Evolutionary conservation across 2,797 vertebrate genomes (phyloP).

Genomic region (Craterocephalus amniculus): DNA sequence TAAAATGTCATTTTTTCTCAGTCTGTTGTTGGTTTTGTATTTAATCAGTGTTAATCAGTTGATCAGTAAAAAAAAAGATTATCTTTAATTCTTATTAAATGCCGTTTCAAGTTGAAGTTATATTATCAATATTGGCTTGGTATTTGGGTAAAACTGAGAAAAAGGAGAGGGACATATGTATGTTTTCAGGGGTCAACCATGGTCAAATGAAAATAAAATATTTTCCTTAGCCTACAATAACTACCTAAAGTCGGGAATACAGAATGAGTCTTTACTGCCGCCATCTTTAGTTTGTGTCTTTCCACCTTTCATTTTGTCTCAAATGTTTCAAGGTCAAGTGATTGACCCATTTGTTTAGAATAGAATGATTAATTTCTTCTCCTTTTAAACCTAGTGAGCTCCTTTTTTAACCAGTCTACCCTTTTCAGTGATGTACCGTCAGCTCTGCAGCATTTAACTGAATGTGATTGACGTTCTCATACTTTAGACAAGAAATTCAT

Average conservation of each 20-base stretch:
- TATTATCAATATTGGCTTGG: no score
- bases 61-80: no score
- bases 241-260: background rate
- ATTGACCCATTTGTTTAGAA: background rate
- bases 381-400: background rate
- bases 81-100: no score
- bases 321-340: background rate
- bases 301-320: background rate
- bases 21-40: constrained; percentile 37
- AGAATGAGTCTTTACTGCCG: background rate
- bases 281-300: background rate
- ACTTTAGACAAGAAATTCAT: background rate
- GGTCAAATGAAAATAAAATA: background rate
- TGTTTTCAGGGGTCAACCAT: no score
- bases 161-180: no score
- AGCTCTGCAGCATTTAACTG: background rate
- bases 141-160: background rate
- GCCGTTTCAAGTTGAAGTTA: no score
- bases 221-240: background rate
- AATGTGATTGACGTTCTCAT: no score
- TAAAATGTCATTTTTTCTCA: constrained; percentile 86
- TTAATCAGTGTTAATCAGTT: background rate
- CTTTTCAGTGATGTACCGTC: background rate
- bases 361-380: background rate
- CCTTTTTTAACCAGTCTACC: background rate